A percentile compares a stretch with the other conserved stretches of the same genome.
Evolutionary conservation across 2,888 invertebrate species (phyloP).

Genomic region (Drosophila planitibia): DNA sequence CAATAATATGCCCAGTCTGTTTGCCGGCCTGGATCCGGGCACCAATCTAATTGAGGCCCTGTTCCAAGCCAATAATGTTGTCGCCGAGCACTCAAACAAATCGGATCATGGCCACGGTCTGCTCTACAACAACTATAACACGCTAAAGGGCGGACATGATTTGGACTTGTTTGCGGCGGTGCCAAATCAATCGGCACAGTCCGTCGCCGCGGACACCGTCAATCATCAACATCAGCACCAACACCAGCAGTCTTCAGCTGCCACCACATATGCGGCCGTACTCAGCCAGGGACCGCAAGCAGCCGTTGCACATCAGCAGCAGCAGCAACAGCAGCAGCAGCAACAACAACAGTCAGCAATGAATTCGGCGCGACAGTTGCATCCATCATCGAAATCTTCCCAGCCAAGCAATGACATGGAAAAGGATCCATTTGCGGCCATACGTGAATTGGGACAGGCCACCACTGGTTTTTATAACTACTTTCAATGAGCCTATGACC

Average conservation of each 20-base stretch:
- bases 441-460: constrained; percentile 86
- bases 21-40: constrained; percentile 73
- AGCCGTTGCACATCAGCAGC: constrained; percentile 34
- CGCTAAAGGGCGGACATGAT: constrained; percentile 75
- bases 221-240: constrained; percentile 47
- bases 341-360: constrained; percentile 38
- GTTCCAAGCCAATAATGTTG: constrained; percentile 76
- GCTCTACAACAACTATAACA: constrained; percentile 81
- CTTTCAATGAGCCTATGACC: constrained; percentile 85
- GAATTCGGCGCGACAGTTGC: constrained; percentile 32
- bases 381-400: constrained; percentile 50
- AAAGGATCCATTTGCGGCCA: constrained; percentile 86
- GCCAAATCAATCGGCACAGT: constrained; percentile 57
- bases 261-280: constrained; percentile 85
- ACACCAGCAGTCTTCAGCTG: constrained; percentile 67
- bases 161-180: constrained; percentile 77
- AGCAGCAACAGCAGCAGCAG: constrained; percentile 17
- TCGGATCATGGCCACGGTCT: constrained; percentile 69
- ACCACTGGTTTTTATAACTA: constrained; percentile 87
- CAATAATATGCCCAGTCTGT: constrained; percentile 66
- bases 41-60: constrained; percentile 83
- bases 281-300: constrained; percentile 84
- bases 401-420: constrained; percentile 73
- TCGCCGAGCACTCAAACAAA: constrained; percentile 64
- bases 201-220: constrained; percentile 26